Percentiles rank a stretch among this genome's conserved stretches.
Evolutionary conservation across 2,888 invertebrate species (phyloP).

Genomic region (Alentia gelatinosa): DNA sequence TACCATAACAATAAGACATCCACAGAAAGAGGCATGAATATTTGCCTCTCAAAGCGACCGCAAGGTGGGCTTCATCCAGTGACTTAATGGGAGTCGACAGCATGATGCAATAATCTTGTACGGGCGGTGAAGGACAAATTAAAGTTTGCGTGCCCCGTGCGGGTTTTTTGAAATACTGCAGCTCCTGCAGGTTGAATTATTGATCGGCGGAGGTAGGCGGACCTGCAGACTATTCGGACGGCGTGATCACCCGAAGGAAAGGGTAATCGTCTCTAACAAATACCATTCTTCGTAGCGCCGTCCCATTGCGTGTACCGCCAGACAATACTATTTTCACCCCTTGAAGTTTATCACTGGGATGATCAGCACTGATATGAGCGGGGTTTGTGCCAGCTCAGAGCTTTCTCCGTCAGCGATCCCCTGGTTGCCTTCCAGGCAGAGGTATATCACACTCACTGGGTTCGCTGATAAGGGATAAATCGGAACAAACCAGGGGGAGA

Average conservation of each 20-base stretch:
- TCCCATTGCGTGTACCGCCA: neutral
- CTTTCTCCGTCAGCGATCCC: neutral
- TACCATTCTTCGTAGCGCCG: neutral
- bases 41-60: neutral
- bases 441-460: neutral
- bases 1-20: slow-evolving; percentile 13
- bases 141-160: slow-evolving; percentile 30
- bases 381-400: neutral
- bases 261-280: slow-evolving; percentile 26
- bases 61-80: neutral
- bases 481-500: neutral
- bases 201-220: neutral
- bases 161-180: neutral
- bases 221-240: neutral
- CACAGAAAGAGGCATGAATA: neutral
- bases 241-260: neutral
- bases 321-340: slow-evolving; percentile 22
- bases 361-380: neutral
- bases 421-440: slow-evolving; percentile 11
- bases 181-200: slow-evolving; percentile 4
- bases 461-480: neutral
- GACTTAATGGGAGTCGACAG: slow-evolving; percentile 28
- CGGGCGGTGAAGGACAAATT: neutral
- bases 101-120: slow-evolving; percentile 40
- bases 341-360: slow-evolving; percentile 12